Conservation (phyloP, 2,797 vertebrate genomes). For the Lateolabrax maculatus region DNA sequence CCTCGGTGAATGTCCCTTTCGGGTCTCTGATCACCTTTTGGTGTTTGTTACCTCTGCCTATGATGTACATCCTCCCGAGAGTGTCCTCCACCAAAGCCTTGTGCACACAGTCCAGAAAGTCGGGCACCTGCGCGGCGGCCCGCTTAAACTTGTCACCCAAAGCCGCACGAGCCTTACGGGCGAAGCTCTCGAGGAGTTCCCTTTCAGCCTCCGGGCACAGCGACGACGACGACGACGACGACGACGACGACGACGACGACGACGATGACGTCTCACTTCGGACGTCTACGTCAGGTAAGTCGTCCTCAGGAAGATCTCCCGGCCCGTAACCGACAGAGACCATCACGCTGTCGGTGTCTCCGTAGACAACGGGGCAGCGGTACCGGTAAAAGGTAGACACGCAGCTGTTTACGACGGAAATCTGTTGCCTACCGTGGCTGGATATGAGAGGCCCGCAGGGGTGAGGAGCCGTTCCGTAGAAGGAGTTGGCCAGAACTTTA, state of each 20-base stretch:
- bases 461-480: constrained; percentile 25
- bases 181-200: background rate
- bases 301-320: background rate
- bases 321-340: constrained; percentile 12
- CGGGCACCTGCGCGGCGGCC: background rate
- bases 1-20: fast-evolving
- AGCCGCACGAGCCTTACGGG: fast-evolving
- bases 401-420: constrained; percentile 33
- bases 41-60: background rate
- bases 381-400: constrained; percentile 15
- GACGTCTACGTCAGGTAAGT: background rate
- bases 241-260: no score
- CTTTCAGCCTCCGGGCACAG: background rate
- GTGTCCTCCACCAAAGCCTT: background rate
- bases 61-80: constrained; percentile 28
- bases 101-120: constrained; percentile 32
- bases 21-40: background rate
- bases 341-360: constrained; percentile 51
- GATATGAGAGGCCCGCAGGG: constrained; percentile 41
- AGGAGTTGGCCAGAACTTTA: constrained; percentile 33
- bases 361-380: constrained; percentile 14
- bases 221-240: no score
- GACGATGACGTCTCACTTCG: no score
- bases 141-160: background rate
- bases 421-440: constrained; percentile 13